Percentiles rank a stretch among this genome's conserved stretches.
Conservation (phyloP, 2,113 vertebrate genomes). For the Callithrix jacchus region DNA sequence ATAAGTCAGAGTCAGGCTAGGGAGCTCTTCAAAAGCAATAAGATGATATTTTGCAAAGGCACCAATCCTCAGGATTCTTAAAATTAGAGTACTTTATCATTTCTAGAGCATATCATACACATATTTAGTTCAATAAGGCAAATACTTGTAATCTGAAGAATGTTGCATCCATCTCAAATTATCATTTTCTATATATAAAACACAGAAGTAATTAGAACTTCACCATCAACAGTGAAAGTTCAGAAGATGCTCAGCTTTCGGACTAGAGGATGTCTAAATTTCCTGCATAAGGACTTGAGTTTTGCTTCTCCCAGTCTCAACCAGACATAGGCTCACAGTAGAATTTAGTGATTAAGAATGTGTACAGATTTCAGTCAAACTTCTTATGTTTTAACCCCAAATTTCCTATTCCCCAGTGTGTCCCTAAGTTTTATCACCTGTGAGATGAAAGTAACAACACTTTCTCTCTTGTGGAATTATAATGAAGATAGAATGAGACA, state of each 20-base stretch:
- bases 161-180: not conserved
- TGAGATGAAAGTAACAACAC: not conserved
- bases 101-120: not conserved
- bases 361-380: not conserved
- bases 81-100: not conserved
- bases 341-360: not conserved
- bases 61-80: not conserved
- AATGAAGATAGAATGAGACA: not conserved
- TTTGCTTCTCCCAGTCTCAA: not conserved
- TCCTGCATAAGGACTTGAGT: not conserved
- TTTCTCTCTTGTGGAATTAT: not conserved
- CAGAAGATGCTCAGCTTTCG: not conserved
- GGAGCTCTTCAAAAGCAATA: not conserved
- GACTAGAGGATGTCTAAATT: not conserved
- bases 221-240: not conserved
- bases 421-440: not conserved
- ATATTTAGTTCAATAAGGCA: not conserved
- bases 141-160: constrained; percentile 19
- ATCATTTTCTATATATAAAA: not conserved
- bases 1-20: constrained; percentile 26
- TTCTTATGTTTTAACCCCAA: not conserved
- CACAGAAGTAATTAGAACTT: not conserved
- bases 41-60: not conserved
- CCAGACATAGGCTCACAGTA: not conserved
- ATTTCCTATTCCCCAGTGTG: not conserved